phyloP scores from a whole-genome alignment of 1,140 invertebrate species.

The Rhyacophila brunnea region DNA sequence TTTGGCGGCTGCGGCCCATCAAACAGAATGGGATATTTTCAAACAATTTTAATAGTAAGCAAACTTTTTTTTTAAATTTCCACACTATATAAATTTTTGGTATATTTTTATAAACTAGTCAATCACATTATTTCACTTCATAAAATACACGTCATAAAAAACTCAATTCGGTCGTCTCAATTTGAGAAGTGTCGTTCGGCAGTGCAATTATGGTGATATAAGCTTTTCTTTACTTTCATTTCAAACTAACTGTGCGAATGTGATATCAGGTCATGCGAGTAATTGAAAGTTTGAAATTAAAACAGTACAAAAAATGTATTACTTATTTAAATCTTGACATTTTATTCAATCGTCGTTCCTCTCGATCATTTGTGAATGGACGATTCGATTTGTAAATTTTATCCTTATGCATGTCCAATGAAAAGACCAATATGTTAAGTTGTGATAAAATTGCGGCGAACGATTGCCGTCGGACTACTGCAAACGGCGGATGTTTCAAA shows the following conservation, averaged over 20 bases:
- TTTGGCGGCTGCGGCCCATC: no score
- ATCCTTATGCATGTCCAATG: constrained; percentile 9
- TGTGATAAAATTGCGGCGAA: background rate
- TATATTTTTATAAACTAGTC: no score
- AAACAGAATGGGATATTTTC: no score
- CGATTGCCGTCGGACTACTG: background rate
- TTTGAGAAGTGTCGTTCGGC: no score
- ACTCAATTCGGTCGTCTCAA: no score
- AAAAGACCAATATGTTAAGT: constrained; percentile 19
- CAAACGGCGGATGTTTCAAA: background rate
- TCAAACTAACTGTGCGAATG: constrained; percentile 12
- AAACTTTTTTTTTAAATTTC: no score
- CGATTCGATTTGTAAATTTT: constrained; percentile 4
- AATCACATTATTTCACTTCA: no score
- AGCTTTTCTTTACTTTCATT: background rate
- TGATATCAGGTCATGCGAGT: constrained; percentile 25
- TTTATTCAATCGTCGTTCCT: constrained; percentile 19
- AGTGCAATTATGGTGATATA: no score
- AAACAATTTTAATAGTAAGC: no score
- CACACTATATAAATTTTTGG: no score
- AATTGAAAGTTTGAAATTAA: constrained; percentile 26
- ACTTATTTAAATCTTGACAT: constrained; percentile 32
- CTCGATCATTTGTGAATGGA: background rate
- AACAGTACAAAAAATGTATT: constrained; percentile 37
- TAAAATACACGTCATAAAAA: no score